Evolutionary conservation across 2,113 vertebrate species (phyloP).

Genomic region (Rhinichthys klamathensis): DNA sequence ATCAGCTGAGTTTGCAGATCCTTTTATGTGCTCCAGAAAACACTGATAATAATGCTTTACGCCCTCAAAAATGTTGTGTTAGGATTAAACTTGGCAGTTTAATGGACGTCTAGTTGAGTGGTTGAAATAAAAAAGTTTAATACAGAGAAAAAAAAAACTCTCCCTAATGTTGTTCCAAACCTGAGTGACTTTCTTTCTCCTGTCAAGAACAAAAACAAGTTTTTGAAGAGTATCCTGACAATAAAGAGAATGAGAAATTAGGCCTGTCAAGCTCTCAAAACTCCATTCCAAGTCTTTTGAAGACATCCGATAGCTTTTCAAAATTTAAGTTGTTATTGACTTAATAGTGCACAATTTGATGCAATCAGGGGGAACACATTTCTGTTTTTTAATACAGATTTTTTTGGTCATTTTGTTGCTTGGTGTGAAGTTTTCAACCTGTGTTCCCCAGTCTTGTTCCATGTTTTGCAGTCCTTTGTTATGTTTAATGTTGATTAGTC

Average conservation of each 20-base stretch:
- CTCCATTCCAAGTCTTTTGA: background rate
- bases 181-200: background rate
- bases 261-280: too few relatives aligned
- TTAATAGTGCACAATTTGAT: background rate
- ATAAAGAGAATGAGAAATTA: too few relatives aligned
- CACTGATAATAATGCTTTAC: background rate
- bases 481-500: too few relatives aligned
- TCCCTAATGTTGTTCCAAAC: background rate
- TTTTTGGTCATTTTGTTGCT: background rate
- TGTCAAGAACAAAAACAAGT: background rate
- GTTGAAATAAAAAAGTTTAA: background rate
- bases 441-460: too few relatives aligned
- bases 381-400: background rate
- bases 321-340: background rate
- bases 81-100: background rate
- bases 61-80: background rate
- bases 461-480: too few relatives aligned
- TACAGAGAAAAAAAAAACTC: background rate
- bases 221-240: background rate
- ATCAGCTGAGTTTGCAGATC: constrained; percentile 9
- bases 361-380: background rate
- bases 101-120: background rate
- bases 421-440: background rate
- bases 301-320: background rate
- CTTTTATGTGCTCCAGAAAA: background rate